Evolutionary conservation across 2,797 vertebrate species (phyloP), one percentile per base, ranked within the genome.

Genomic region (Sandelia bainsii): DNA sequence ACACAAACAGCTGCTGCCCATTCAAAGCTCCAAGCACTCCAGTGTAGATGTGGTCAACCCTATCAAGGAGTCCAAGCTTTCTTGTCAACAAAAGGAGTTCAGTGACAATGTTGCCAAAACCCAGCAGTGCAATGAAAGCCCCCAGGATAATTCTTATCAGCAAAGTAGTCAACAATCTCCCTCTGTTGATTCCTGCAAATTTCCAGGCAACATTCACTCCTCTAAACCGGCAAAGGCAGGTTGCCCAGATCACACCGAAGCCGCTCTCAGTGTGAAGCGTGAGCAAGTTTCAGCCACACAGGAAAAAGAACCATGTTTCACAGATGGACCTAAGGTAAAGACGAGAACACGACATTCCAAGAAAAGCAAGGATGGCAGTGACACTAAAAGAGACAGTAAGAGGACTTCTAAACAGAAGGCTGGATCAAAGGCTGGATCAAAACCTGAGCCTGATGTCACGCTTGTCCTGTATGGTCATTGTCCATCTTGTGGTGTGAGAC

Each of bases 281-380:
- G 93, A 94, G 42, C 89, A 89, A 4, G 82, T 67, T 0, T 81
- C 71, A n/a, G 79, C 86, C 2, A 77, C 81, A 0, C 80, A 79
- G 56, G 84, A 84, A 25, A 91, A 89, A 86, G 93, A 95, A 27
- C 87, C 87, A 50, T 70, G 89, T 76, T 94, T 94, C 81, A 94
- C 91, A 73, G 93, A 95, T 40, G 94, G 93, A 82, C 95, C 91
- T 9, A 96, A 95, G 80, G 94, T 95, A 7, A 98, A 97, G 92
- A 96, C 91, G 79, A 94, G 97, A 95, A 83, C 66, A 3, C 89
- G 84, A 49, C 89, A 72, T 1, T 29, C 69, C 1, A 94, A 93
- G 78, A 87, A 78, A 68, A 78, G 34, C 22, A 85, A 84, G 40
- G 68, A 45, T 6, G 23, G 54, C 44, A 65, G 58, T 19, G 70